Base-by-base conservation (phyloP, 2,113 vertebrate species). In the Lampris megalopsis region DNA sequence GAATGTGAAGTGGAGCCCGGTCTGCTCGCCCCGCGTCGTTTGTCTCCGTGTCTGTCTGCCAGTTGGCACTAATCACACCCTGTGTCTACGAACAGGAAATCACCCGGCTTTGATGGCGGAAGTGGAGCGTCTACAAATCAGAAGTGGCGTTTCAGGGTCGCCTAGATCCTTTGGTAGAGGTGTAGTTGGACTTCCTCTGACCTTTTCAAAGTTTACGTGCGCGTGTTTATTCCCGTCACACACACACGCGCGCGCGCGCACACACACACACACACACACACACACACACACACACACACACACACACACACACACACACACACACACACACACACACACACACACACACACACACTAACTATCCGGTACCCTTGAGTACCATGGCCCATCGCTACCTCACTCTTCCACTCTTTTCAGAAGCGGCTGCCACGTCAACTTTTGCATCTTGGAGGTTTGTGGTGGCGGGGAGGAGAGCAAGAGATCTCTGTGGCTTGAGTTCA, bases 171-270 rank as follows among this genome's bases (percentile, higher is more conserved):
- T 63, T 63, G 72, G 45, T 74, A 49, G 49, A 56, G 59, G 49
- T 0, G 6, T 56, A 0, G 10, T 60, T 36, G 13, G 66, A 80
- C 71, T 70, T 43, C 13, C 63, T 42, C 53, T 86, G 84, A 87
- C 81, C 84, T 90, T 91, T 90, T 75, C 59, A 78, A 81, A 85
- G 68, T 89, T 82, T 77, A 80, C 79, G 37, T 75, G 59, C 49
- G 81, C 82, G 59, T 41, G 68, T 84, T 72, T 47, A 63, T 47
- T 37, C 37, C 1, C 42, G 35, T 3, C 6, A 3, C 45, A 50
- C 41, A 36, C 40, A 53, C 6, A 9, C 59, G 37, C 47, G 6
- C 60, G 58, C 56, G 49, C 68, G 35, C 61, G 63, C 43, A 74
- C n/a, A 54, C 11, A 56, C 59, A 50, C 65, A 67, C 40, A 64